Percentiles rank a stretch among this genome's conserved stretches.
These are phyloP conservation scores for Corythornis cristatus DNA, from an alignment of 2,113 vertebrate species.

Conservation along the genomic window DNA sequence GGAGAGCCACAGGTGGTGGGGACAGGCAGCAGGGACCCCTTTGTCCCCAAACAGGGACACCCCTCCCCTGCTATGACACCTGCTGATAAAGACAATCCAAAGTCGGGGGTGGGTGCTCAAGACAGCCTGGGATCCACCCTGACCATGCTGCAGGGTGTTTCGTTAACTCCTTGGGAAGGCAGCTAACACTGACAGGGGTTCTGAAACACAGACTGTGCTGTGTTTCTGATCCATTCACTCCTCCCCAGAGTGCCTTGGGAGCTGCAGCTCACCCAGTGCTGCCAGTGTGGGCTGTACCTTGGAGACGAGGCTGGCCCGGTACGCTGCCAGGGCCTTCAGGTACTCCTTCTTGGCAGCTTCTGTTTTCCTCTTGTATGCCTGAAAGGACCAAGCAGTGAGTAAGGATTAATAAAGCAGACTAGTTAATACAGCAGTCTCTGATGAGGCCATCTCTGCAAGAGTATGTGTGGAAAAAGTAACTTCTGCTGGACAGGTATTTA, in stretches of 20 bases:
- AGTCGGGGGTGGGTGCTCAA: not conserved
- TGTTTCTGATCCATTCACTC: not conserved
- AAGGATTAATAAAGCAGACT: not conserved
- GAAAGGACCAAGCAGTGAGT: conserved; percentile 65
- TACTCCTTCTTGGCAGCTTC: conserved; percentile 99
- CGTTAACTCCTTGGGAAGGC: not conserved
- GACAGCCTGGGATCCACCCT: not conserved
- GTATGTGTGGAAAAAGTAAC: fast-evolving
- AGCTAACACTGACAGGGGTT: not conserved
- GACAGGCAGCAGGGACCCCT: not conserved
- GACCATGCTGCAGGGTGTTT: not conserved
- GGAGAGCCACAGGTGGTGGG: fast-evolving
- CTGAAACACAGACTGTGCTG: not conserved
- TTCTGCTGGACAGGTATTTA: not conserved
- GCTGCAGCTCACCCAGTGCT: not conserved
- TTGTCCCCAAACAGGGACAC: not conserved
- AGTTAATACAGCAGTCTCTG: not conserved
- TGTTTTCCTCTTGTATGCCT: conserved; percentile 99
- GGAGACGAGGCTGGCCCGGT: conserved; percentile 98
- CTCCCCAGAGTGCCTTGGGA: not conserved
- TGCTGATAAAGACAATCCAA: not conserved
- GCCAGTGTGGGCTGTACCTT: conserved; percentile 78
- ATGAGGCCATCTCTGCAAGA: not conserved
- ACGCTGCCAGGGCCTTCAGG: conserved; percentile 97
- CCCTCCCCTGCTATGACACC: not conserved